Percentiles rank a stretch among this genome's conserved stretches.
These are phyloP conservation scores for Anagrus nilaparvatae DNA, from an alignment of 1,140 invertebrate genomes.

Conservation along the genomic window DNA sequence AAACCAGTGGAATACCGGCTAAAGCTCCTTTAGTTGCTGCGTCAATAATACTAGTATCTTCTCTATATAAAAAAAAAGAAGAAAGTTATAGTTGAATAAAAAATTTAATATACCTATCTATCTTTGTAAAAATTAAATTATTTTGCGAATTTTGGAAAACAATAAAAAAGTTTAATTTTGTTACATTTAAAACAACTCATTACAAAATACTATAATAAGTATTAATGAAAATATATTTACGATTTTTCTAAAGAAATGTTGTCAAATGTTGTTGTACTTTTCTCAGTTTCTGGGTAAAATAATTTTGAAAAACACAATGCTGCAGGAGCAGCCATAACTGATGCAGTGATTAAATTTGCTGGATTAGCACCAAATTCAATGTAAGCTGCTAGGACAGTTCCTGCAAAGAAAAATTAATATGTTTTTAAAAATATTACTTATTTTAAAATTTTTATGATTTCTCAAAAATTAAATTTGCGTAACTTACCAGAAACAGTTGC, in stretches of 20 bases:
- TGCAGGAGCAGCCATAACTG: conserved; percentile 91
- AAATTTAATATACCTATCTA: background rate
- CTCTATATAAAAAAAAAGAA: conserved; percentile 42
- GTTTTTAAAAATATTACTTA: background rate
- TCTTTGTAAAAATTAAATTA: too few relatives aligned
- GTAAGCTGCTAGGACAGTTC: conserved; percentile 84
- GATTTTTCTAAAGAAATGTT: conserved; percentile 52
- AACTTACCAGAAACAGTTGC: conserved; percentile 79
- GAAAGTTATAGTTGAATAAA: background rate
- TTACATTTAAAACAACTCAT: background rate
- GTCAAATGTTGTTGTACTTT: conserved; percentile 58
- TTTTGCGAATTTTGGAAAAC: background rate
- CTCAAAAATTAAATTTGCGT: conserved; percentile 1
- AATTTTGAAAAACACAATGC: conserved; percentile 83
- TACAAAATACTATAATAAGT: conserved; percentile 6
- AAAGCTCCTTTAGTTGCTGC: conserved; percentile 81
- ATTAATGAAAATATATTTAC: conserved; percentile 37
- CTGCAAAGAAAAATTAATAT: conserved; percentile 33
- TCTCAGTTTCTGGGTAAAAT: conserved; percentile 80
- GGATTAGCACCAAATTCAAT: conserved; percentile 81
- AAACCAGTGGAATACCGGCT: conserved; percentile 68
- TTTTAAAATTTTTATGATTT: background rate
- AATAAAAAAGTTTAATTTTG: background rate
- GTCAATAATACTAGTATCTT: conserved; percentile 74
- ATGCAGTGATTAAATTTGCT: conserved; percentile 75